phyloP scores from a whole-genome alignment of 2,888 invertebrate species.

The Tinea semifulvella region DNA sequence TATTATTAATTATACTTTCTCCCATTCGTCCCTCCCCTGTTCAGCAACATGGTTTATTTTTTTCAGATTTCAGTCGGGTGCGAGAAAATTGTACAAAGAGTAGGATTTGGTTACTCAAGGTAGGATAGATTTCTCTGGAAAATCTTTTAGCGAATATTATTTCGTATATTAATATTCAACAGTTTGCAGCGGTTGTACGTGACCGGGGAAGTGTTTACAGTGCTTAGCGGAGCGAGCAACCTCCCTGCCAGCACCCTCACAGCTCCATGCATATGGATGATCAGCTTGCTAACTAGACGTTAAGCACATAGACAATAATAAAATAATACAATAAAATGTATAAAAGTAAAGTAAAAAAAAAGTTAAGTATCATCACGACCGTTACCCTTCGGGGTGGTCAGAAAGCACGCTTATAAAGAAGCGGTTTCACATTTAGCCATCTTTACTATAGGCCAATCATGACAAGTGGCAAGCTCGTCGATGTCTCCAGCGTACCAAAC shows the following conservation, averaged over 20 bases:
- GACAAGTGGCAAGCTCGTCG: no score
- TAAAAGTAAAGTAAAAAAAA: no score
- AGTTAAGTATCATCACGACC: no score
- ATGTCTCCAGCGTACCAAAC: no score
- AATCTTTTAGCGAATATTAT: constrained; percentile 44
- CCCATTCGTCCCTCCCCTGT: not conserved
- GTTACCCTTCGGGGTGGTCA: no score
- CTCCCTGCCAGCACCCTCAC: constrained; percentile 23
- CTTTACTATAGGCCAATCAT: no score
- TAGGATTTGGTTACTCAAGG: constrained; percentile 20
- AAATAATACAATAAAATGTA: not conserved
- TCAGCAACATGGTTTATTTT: constrained; percentile 21
- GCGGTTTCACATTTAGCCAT: no score
- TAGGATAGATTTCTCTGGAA: constrained; percentile 19
- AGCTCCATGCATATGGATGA: constrained; percentile 33
- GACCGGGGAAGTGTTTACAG: constrained; percentile 56
- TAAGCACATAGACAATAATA: constrained; percentile 7
- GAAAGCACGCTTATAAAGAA: no score
- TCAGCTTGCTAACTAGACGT: constrained; percentile 11
- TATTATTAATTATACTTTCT: no score
- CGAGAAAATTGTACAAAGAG: constrained; percentile 21
- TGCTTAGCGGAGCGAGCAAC: constrained; percentile 52
- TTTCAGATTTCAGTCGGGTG: constrained; percentile 22
- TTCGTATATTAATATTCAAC: constrained; percentile 55
- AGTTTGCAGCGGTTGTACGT: constrained; percentile 53